phyloP scores from a whole-genome alignment of 2,888 invertebrate species.

The Drosophila colorata region DNA sequence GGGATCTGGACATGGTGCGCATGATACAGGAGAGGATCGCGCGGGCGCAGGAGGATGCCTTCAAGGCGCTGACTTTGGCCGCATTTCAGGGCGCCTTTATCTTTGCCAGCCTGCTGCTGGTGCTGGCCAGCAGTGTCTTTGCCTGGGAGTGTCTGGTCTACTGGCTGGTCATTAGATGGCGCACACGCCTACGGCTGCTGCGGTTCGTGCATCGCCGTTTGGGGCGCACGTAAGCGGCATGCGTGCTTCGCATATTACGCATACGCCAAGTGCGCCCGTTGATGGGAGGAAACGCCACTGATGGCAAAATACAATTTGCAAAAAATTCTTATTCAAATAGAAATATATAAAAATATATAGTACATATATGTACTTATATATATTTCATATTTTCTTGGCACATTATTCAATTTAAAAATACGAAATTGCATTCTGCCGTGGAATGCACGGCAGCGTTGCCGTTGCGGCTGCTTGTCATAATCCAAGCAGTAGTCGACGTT shows the following conservation, averaged over 20 bases:
- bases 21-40: conserved; percentile 71
- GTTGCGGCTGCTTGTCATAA: conserved; percentile 73
- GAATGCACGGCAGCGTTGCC: conserved; percentile 68
- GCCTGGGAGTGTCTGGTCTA: conserved; percentile 61
- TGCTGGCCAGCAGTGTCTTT: conserved; percentile 59
- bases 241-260: conserved; percentile 17
- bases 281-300: conserved; percentile 10
- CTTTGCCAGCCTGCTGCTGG: conserved; percentile 57
- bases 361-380: conserved; percentile 17
- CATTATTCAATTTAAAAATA: conserved; percentile 79
- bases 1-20: conserved; percentile 80
- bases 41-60: conserved; percentile 56
- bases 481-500: conserved; percentile 61
- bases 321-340: conserved; percentile 36
- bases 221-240: conserved; percentile 6
- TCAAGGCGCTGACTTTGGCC: conserved; percentile 69
- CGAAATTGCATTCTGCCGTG: conserved; percentile 74
- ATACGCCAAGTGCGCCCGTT: conserved; percentile 32
- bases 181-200: conserved; percentile 58
- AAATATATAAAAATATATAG: conserved; percentile 28
- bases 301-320: conserved; percentile 31
- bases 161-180: conserved; percentile 49
- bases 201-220: conserved; percentile 67
- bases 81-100: conserved; percentile 78
- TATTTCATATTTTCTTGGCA: conserved; percentile 75